phyloP scores from a whole-genome alignment of 2,888 invertebrate genomes.

The Orchesella flavescens region DNA sequence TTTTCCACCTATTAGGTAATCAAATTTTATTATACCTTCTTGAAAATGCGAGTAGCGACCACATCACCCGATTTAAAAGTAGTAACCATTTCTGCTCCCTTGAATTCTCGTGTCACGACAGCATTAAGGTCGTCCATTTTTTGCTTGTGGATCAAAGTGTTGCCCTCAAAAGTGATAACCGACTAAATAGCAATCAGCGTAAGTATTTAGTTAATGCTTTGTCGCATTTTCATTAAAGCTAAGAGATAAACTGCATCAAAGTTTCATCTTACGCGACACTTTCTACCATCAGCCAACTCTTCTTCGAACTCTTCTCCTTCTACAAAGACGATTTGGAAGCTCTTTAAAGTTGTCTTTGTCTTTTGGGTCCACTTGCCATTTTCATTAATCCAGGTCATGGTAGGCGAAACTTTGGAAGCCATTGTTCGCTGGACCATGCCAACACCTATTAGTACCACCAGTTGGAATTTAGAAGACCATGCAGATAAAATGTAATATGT shows the following conservation, averaged over 20 bases:
- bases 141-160: constrained; percentile 64
- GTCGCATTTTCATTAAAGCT: no score
- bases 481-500: no score
- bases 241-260: background rate
- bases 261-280: constrained; percentile 23
- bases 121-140: constrained; percentile 46
- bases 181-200: constrained; percentile 53
- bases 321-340: constrained; percentile 61
- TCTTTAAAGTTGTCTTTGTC: constrained; percentile 61
- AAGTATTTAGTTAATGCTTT: background rate
- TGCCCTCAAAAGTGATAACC: constrained; percentile 63
- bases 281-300: constrained; percentile 62
- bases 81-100: constrained; percentile 49
- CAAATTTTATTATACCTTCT: constrained; percentile 30
- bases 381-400: constrained; percentile 59
- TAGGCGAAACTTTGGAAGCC: constrained; percentile 39
- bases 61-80: constrained; percentile 53
- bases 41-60: constrained; percentile 51
- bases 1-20: no score
- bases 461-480: no score
- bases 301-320: constrained; percentile 62
- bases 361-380: constrained; percentile 65
- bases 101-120: constrained; percentile 63
- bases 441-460: constrained; percentile 42
- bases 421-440: constrained; percentile 52